Base-by-base conservation (phyloP, 2,888 invertebrate species). In the Euplexia lucipara region DNA sequence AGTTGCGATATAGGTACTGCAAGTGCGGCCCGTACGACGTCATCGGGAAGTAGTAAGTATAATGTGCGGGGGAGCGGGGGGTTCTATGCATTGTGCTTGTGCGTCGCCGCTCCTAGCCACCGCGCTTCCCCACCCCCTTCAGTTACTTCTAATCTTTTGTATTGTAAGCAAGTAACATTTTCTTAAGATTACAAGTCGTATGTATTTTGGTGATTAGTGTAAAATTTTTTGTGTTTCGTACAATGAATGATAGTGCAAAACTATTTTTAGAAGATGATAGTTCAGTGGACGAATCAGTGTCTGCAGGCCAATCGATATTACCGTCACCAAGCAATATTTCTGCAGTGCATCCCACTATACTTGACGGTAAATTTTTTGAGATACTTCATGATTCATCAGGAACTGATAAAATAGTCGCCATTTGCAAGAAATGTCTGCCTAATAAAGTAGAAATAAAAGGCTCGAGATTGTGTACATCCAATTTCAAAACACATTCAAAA, bases 401-500 rank as follows among this genome's bases (percentile, higher is more conserved):
- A 41, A 56, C 48, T 30, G 39, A 51, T 58, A 59, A 49, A 54
- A 34, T 60, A 54, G 69, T 69, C 22, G 65, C 59, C n/a, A 47
- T 59, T 49, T 69, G 65, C 51, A 54, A 54, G 44, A 69, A 59
- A 56, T 69, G 65, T 69, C 51, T 59, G 53, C 58, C 63, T 41
- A 58, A 69, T 45, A 58, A 39, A 39, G 54, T 59, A 32, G 30
- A 69, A 59, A 64, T 69, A 39, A 69, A 64, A 59, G 68, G 59
- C 44, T 10, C 44, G 20, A 54, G 65, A 54, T 44, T 45, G 10
- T 51, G 59, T 51, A 56, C 53, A 59, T 69, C 65, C 14, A 59
- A 65, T 60, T 69, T 69, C 20, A 51, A 41, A 47, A 60, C 45
- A 12, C 69, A 69, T 56, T 65, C 65, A 45, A 69, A 65, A 65